Percentiles rank a stretch among this genome's conserved stretches.
Conservation (phyloP, 2,797 vertebrate species). For the Caiman crocodilus region DNA sequence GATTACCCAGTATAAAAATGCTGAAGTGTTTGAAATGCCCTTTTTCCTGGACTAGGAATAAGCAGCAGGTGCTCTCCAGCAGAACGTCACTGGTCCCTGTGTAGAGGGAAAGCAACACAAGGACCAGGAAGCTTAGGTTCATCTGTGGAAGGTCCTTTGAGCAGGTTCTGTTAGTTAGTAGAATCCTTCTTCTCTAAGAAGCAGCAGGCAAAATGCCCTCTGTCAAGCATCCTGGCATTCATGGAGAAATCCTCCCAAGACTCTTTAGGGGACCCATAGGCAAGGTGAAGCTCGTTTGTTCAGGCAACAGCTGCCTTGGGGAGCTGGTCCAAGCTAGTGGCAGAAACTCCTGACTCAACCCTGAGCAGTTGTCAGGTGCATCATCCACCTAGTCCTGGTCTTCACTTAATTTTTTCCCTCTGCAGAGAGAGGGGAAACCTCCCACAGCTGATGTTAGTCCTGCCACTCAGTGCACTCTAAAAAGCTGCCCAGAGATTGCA, state of each 20-base stretch:
- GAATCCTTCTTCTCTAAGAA: background rate
- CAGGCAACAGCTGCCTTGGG: background rate
- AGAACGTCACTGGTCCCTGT: background rate
- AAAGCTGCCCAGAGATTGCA: background rate
- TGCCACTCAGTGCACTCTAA: background rate
- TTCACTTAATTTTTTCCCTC: background rate
- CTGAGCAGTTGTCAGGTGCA: background rate
- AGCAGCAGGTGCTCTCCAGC: constrained; percentile 28
- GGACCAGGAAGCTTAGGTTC: background rate
- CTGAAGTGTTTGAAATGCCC: constrained; percentile 31
- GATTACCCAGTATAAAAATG: constrained; percentile 59
- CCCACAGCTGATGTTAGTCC: background rate
- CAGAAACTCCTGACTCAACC: background rate
- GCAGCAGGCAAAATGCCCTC: background rate
- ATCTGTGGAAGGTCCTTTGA: background rate
- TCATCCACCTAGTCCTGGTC: background rate
- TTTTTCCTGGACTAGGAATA: background rate
- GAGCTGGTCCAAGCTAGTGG: background rate
- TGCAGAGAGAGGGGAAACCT: background rate
- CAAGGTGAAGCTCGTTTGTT: background rate
- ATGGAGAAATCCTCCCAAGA: background rate
- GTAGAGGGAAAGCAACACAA: background rate
- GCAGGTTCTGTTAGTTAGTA: background rate
- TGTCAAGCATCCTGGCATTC: background rate
- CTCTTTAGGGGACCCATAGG: background rate